A percentile compares a stretch with the other conserved stretches of the same genome.
Conservation (phyloP, 1,140 invertebrate species). For the Drosophila arawakana region DNA sequence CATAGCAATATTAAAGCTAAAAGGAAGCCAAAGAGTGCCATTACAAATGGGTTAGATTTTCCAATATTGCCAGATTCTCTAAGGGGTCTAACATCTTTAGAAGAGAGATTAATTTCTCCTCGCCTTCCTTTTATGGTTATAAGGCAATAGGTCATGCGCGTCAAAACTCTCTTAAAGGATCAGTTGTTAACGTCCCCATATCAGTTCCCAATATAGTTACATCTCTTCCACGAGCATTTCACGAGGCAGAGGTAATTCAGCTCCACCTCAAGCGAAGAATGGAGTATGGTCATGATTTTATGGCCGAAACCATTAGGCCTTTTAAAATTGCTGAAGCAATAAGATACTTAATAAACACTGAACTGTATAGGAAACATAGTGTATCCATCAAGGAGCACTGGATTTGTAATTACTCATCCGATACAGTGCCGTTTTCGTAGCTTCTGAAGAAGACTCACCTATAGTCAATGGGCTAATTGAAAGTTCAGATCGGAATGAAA, state of each 20-base stretch:
- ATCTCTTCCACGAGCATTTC: constrained; percentile 12
- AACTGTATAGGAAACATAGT: constrained; percentile 3
- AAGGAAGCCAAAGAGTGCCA: constrained; percentile 10
- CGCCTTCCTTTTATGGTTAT: constrained; percentile 25
- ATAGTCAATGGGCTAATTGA: neutral
- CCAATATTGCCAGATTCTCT: neutral
- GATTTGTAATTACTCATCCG: constrained; percentile 1
- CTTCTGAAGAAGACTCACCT: neutral
- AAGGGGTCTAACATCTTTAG: neutral
- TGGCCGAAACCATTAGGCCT: constrained; percentile 4
- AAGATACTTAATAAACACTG: neutral
- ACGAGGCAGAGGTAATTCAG: constrained; percentile 2
- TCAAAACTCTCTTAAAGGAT: constrained; percentile 12
- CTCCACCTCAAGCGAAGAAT: constrained; percentile 14
- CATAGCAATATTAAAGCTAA: constrained; percentile 5
- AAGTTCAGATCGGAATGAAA: neutral
- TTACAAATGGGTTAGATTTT: constrained; percentile 27
- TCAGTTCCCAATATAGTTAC: constrained; percentile 6
- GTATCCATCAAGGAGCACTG: neutral
- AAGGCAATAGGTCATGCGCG: constrained; percentile 12
- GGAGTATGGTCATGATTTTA: constrained; percentile 14
- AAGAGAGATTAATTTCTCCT: constrained; percentile 23
- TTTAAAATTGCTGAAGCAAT: constrained; percentile 9
- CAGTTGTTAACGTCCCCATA: constrained; percentile 22
- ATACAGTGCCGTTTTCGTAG: constrained; percentile 7